Evolutionary conservation across 2,113 vertebrate genomes (phyloP).

Genomic region (Hemiprocne comata): DNA sequence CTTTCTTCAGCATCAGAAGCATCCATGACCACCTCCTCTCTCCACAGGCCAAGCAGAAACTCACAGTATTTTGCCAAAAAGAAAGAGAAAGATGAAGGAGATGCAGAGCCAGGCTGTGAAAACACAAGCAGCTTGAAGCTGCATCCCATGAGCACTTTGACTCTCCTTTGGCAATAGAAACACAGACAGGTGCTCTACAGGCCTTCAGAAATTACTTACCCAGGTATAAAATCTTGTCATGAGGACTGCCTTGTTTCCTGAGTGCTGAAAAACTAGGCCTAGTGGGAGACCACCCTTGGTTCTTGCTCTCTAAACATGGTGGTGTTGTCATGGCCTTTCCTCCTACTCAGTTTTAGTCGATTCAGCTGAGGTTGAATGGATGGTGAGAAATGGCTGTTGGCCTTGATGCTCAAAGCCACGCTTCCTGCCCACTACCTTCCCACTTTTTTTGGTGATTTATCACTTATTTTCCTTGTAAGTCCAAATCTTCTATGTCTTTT

Average conservation of each 20-base stretch:
- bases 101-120: background rate
- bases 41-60: fast-evolving
- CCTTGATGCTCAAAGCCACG: background rate
- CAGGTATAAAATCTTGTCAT: background rate
- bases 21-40: background rate
- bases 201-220: background rate
- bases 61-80: background rate
- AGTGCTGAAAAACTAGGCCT: background rate
- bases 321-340: background rate
- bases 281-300: background rate
- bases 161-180: background rate
- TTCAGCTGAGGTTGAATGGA: background rate
- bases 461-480: background rate
- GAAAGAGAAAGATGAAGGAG: background rate
- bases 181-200: background rate
- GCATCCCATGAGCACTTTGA: fast-evolving
- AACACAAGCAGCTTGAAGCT: background rate
- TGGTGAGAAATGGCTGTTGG: background rate
- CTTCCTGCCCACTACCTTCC: background rate
- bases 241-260: background rate
- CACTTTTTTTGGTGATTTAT: background rate
- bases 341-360: background rate
- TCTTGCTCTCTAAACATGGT: background rate
- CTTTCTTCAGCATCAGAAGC: background rate
- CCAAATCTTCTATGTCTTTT: background rate